phyloP scores from a whole-genome alignment of 2,888 invertebrate genomes.

The Harpagoxenus sublaevis region DNA sequence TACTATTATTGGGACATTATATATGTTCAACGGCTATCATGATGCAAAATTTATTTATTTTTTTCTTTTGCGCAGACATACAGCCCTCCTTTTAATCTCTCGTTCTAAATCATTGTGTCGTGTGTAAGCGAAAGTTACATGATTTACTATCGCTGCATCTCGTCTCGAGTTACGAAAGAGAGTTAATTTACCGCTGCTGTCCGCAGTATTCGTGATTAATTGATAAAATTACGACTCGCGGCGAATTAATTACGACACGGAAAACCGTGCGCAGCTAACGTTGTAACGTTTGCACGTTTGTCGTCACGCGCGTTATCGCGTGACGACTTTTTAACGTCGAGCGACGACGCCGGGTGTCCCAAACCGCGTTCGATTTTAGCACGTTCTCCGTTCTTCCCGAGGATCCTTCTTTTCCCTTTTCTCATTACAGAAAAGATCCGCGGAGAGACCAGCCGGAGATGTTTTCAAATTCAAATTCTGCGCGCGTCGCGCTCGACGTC shows the following conservation, averaged over 20 bases:
- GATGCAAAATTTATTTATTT: background rate
- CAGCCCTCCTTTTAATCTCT: background rate
- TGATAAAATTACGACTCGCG: conserved; percentile 28
- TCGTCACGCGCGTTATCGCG: conserved; percentile 7
- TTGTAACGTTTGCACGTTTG: background rate
- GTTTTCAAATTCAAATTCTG: background rate
- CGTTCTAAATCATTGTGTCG: conserved; percentile 32
- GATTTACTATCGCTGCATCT: conserved; percentile 61
- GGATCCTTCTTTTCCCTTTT: background rate
- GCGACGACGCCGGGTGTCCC: background rate
- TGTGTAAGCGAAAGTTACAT: conserved; percentile 39
- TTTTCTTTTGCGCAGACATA: background rate
- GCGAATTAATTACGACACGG: conserved; percentile 33
- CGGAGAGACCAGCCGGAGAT: background rate
- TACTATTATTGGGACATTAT: background rate
- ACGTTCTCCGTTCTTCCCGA: background rate
- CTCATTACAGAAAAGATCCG: background rate
- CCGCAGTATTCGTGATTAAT: conserved; percentile 9
- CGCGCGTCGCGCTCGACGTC: background rate
- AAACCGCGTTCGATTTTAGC: background rate
- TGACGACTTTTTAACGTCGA: background rate
- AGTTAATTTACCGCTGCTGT: conserved; percentile 51
- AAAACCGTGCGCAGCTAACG: background rate
- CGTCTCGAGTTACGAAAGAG: background rate
- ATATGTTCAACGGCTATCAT: background rate